phyloP scores from a whole-genome alignment of 2,113 vertebrate genomes.

The Mungos mungo region DNA sequence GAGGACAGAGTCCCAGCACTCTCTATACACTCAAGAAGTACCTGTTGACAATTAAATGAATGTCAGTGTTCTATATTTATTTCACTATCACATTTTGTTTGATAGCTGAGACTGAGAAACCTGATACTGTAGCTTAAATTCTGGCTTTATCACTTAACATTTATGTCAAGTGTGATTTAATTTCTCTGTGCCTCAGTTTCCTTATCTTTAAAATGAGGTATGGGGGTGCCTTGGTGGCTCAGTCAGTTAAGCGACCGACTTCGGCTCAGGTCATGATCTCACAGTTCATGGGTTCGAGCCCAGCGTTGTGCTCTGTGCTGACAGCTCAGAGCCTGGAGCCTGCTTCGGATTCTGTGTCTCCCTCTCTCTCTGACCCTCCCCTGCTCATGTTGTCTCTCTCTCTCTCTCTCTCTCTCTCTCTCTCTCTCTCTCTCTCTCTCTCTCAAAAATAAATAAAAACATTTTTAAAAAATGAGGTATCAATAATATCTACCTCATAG shows the following conservation, averaged over 20 bases:
- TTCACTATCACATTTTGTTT: not conserved
- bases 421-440: too few relatives aligned
- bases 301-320: too few relatives aligned
- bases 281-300: too few relatives aligned
- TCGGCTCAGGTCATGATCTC: too few relatives aligned
- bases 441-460: too few relatives aligned
- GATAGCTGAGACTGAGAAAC: not conserved
- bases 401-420: too few relatives aligned
- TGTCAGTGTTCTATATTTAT: not conserved
- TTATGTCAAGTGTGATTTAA: not conserved
- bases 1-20: not conserved
- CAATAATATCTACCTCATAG: not conserved
- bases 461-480: not conserved
- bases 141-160: not conserved
- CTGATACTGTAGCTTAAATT: not conserved
- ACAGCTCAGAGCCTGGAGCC: too few relatives aligned
- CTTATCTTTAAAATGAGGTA: not conserved
- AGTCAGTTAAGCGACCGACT: too few relatives aligned
- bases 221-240: not conserved
- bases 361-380: too few relatives aligned
- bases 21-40: not conserved
- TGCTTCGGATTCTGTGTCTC: too few relatives aligned
- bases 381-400: too few relatives aligned
- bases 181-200: not conserved
- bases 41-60: not conserved